Conservation (phyloP, 2,888 invertebrate genomes). For the Polietes domitor region DNA sequence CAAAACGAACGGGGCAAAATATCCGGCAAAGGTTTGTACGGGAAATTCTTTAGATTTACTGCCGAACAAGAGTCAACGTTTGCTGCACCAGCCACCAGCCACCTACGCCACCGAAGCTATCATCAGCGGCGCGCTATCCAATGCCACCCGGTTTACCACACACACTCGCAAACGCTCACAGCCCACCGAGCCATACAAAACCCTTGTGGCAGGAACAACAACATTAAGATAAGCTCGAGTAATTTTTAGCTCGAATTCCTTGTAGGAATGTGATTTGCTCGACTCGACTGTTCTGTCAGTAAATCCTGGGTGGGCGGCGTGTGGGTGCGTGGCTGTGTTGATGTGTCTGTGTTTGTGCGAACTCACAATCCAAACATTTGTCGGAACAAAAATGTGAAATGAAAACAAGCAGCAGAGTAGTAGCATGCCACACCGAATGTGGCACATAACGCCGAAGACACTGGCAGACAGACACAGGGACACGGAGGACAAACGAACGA, state of each 20-base stretch:
- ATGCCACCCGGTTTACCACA: not conserved
- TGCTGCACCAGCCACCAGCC: constrained; percentile 29
- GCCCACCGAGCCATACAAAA: constrained; percentile 40
- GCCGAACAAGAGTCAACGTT: constrained; percentile 41
- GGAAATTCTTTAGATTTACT: constrained; percentile 51
- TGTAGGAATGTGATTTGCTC: constrained; percentile 66
- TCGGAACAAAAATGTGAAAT: constrained; percentile 37
- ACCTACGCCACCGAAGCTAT: not conserved
- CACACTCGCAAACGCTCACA: not conserved
- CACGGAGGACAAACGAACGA: constrained; percentile 14
- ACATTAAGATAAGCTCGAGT: constrained; percentile 66
- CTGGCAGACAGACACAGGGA: constrained; percentile 3
- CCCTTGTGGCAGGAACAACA: constrained; percentile 63
- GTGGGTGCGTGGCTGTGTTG: not conserved
- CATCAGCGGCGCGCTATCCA: not conserved
- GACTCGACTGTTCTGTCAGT: constrained; percentile 59
- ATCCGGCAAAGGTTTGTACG: constrained; percentile 54
- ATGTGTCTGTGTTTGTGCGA: constrained; percentile 11
- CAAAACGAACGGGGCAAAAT: not conserved
- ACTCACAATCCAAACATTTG: constrained; percentile 55
- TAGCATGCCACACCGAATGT: not conserved
- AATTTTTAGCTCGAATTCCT: constrained; percentile 66
- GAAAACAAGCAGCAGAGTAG: constrained; percentile 7
- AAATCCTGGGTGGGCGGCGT: constrained; percentile 31
- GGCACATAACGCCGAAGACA: not conserved